These are phyloP conservation scores for Trachops cirrhosus DNA, from an alignment of 2,797 vertebrate species.

Conservation along the genomic window DNA sequence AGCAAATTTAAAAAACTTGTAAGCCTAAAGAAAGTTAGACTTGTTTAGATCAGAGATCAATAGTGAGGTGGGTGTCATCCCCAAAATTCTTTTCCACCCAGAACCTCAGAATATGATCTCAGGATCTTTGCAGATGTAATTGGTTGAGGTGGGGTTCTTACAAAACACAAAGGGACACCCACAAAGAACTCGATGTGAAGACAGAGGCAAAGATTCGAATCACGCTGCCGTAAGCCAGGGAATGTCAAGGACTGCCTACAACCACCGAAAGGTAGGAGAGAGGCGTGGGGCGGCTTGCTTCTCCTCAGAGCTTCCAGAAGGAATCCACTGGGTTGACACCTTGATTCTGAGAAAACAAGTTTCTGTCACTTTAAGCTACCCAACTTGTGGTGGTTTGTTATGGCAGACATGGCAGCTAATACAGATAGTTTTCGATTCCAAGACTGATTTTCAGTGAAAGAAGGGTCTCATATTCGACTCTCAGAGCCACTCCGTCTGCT, in stretches of 20 bases:
- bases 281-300: no score
- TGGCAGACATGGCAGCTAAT: not conserved
- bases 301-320: not conserved
- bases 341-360: not conserved
- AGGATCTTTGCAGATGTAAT: not conserved
- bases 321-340: not conserved
- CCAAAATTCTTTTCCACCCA: not conserved
- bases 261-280: not conserved
- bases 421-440: not conserved
- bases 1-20: not conserved
- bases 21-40: constrained; percentile 31
- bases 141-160: not conserved
- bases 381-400: not conserved
- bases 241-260: not conserved
- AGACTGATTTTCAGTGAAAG: not conserved
- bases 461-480: not conserved
- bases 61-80: not conserved
- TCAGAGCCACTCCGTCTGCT: not conserved
- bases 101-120: not conserved
- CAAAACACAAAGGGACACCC: not conserved
- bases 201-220: not conserved
- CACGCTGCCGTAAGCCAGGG: not conserved
- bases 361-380: not conserved
- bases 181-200: not conserved
- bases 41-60: not conserved